Conservation (phyloP, 1,140 invertebrate species). For the Drosophila sulfurigaster region DNA sequence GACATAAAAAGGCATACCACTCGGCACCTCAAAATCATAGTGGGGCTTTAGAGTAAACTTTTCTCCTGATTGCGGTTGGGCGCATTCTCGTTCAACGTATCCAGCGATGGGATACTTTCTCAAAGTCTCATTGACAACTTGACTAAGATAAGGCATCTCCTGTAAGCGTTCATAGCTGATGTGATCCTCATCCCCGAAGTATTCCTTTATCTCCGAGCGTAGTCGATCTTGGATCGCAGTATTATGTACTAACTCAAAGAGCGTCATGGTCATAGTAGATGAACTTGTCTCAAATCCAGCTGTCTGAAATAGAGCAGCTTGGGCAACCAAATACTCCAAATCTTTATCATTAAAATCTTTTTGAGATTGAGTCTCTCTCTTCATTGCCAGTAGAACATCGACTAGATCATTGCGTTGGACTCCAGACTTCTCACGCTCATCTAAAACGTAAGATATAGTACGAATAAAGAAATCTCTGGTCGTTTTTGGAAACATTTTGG, state of each 20-base stretch:
- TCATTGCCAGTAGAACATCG: slow-evolving; percentile 84
- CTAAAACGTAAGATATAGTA: slow-evolving; percentile 73
- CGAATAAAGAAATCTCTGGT: slow-evolving; percentile 64
- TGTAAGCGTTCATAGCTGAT: slow-evolving; percentile 88
- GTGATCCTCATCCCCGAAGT: slow-evolving; percentile 84
- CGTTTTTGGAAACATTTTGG: slow-evolving; percentile 62
- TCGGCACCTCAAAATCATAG: slow-evolving; percentile 54
- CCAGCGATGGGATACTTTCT: slow-evolving; percentile 63
- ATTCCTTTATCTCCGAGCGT: slow-evolving; percentile 87
- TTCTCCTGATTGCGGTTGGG: slow-evolving; percentile 48
- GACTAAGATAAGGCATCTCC: slow-evolving; percentile 88
- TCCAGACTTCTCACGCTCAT: slow-evolving; percentile 75
- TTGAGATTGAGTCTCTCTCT: slow-evolving; percentile 37
- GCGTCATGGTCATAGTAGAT: slow-evolving; percentile 87
- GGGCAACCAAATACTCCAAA: slow-evolving; percentile 86
- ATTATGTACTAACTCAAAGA: slow-evolving; percentile 89
- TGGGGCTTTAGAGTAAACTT: slow-evolving; percentile 57
- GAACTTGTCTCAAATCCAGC: slow-evolving; percentile 92
- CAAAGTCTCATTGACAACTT: slow-evolving; percentile 85
- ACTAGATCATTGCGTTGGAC: slow-evolving; percentile 84
- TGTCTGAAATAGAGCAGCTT: slow-evolving; percentile 89
- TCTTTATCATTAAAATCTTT: neutral
- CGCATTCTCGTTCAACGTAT: slow-evolving; percentile 63
- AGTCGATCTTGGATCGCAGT: slow-evolving; percentile 88
- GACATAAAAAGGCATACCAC: slow-evolving; percentile 63